A percentile compares a stretch with the other conserved stretches of the same genome.
Conservation (phyloP, 2,113 vertebrate genomes). For the Cyanocitta stelleri region DNA sequence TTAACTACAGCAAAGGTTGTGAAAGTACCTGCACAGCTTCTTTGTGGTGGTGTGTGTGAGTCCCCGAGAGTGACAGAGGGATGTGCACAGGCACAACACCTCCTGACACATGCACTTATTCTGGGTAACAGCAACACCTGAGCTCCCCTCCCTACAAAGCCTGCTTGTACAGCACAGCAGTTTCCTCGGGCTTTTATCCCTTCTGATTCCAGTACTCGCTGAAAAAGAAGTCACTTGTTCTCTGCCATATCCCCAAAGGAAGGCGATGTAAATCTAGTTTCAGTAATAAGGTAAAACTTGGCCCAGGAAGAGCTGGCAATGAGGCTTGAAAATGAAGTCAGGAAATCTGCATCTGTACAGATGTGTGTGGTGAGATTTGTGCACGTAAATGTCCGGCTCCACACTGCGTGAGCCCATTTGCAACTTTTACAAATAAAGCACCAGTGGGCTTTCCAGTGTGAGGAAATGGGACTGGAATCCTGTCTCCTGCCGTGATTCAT, state of each 20-base stretch:
- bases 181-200: background rate
- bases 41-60: background rate
- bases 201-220: background rate
- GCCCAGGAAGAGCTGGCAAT: background rate
- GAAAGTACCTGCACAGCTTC: background rate
- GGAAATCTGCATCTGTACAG: background rate
- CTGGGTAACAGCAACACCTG: background rate
- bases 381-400: background rate
- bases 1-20: background rate
- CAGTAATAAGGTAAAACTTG: background rate
- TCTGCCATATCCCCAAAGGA: background rate
- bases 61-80: background rate
- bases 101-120: background rate
- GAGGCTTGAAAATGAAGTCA: background rate
- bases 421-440: background rate
- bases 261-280: background rate
- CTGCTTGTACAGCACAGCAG: background rate
- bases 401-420: fast-evolving
- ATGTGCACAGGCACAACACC: background rate
- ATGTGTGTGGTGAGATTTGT: background rate
- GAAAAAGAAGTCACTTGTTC: background rate
- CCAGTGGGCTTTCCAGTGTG: background rate
- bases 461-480: background rate
- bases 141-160: background rate
- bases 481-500: background rate